Conservation (phyloP, 2,888 invertebrate genomes). For the Mycalesis mineus region DNA sequence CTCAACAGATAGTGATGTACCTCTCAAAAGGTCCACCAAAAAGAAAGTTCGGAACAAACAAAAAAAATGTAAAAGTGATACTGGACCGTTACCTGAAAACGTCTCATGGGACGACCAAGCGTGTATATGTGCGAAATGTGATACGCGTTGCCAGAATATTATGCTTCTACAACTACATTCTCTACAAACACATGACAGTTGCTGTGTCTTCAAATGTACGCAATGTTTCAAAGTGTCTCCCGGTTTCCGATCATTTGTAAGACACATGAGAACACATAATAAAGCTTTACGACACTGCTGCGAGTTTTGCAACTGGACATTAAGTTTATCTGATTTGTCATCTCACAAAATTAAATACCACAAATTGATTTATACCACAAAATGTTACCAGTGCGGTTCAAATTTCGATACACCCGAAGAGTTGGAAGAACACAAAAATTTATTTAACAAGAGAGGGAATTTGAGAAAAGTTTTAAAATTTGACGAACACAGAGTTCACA, state of each 20-base stretch:
- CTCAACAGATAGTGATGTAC: conserved; percentile 56
- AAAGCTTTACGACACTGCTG: conserved; percentile 57
- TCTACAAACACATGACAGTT: conserved; percentile 57
- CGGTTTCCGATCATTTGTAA: conserved; percentile 52
- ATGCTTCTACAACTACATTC: conserved; percentile 59
- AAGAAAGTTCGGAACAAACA: conserved; percentile 44
- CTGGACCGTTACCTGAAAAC: conserved; percentile 23
- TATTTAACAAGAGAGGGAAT: conserved; percentile 44
- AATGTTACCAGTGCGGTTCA: conserved; percentile 57
- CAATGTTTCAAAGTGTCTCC: conserved; percentile 56
- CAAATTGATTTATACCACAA: conserved; percentile 35
- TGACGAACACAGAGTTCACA: conserved; percentile 40
- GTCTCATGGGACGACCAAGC: conserved; percentile 61
- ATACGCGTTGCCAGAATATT: conserved; percentile 62
- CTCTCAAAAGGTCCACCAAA: conserved; percentile 43
- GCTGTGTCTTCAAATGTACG: conserved; percentile 62
- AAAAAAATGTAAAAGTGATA: conserved; percentile 21
- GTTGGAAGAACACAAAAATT: conserved; percentile 54
- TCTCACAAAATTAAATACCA: conserved; percentile 49
- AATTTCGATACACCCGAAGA: conserved; percentile 50
- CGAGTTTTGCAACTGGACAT: conserved; percentile 59
- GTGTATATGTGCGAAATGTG: conserved; percentile 62
- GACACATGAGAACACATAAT: conserved; percentile 58
- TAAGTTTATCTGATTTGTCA: conserved; percentile 44
- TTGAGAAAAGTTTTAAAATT: conserved; percentile 25